Evolutionary conservation across 2,797 vertebrate species (phyloP), one percentile per base, ranked within the genome.

Genomic region (Botia almorhae): DNA sequence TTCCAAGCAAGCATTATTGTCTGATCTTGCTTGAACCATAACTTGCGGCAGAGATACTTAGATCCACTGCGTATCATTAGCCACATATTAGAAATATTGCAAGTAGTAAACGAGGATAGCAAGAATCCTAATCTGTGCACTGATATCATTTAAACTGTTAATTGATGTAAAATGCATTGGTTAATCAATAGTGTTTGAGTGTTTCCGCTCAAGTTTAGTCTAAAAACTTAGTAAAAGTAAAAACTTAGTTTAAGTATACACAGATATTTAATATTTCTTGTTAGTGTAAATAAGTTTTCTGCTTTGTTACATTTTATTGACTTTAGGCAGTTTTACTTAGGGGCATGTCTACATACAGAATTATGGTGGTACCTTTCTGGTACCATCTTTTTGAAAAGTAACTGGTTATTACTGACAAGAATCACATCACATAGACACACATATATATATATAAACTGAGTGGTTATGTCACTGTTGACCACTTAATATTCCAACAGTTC

Each of bases 401-500:
- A 4, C 10, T n/a, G 7, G 23, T 77, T 76, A n/a, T 68, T 16
- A 48, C 3, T 6, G 36, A 58, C 19, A 58, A n/a, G n/a, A n/a
- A n/a, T n/a, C 29, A 29, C 29, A 29, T 4, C 23, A 13, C 1
- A 3, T 6, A 23, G 6, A 60, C 19, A 60, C 21, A 2, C 13
- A 26, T 16, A 63, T 33, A 29, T 13, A 51, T 46, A 17, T 78
- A 69, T 80, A 74, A 83, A 61, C 84, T 79, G 74, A 85, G 69
- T 58, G 19, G 4, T 29, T 29, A 29, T 29, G 88, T 91, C 87
- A 91, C 87, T 92, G 89, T 92, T 91, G 90, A 90, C 65, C 74
- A 85, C 81, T 85, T 93, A 92, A 93, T 92, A 93, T 93, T 92
- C 91, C 90, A 91, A 89, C 86, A 93, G 93, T 92, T 93, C 91